Evolutionary conservation across 2,888 invertebrate species (phyloP).

Genomic region (Isoperla grammatica): DNA sequence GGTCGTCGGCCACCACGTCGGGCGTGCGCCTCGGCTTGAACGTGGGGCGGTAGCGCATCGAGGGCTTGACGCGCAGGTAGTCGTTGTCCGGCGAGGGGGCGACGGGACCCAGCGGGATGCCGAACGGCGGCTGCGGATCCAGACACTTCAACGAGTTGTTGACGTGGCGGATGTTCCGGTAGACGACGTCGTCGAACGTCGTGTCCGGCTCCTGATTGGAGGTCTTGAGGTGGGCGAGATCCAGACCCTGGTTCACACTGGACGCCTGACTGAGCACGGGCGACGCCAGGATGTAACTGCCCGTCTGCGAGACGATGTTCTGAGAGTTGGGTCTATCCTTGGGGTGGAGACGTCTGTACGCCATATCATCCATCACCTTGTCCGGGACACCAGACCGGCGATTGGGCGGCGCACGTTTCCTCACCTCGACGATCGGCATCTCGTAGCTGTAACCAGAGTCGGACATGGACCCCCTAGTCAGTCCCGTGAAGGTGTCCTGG

Average conservation of each 20-base stretch:
- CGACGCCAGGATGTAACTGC: conserved; percentile 64
- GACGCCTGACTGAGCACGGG: conserved; percentile 50
- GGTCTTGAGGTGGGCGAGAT: conserved; percentile 53
- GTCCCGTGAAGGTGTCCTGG: conserved; percentile 20
- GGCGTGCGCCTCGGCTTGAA: conserved; percentile 66
- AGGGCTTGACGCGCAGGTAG: conserved; percentile 73
- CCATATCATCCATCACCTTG: conserved; percentile 72
- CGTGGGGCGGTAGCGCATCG: conserved; percentile 49
- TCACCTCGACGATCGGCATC: conserved; percentile 16
- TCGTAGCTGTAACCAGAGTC: conserved; percentile 44
- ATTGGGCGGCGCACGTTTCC: conserved; percentile 37
- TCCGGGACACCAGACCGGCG: conserved; percentile 53
- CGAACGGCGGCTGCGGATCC: conserved; percentile 85
- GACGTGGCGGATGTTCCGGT: conserved; percentile 70
- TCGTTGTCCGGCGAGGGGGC: conserved; percentile 74
- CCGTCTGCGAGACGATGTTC: conserved; percentile 45
- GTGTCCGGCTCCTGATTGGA: conserved; percentile 59
- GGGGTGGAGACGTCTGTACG: conserved; percentile 64
- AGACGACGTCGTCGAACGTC: conserved; percentile 77
- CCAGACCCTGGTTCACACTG: conserved; percentile 18
- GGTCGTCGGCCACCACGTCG: conserved; percentile 79
- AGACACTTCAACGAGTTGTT: conserved; percentile 61
- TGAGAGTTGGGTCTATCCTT: conserved; percentile 49
- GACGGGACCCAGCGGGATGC: conserved; percentile 81
- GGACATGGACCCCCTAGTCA: conserved; percentile 40